A percentile compares a stretch with the other conserved stretches of the same genome.
Conservation (phyloP, 35 echinoderm and acorn worm species). For the Anneissia japonica region DNA sequence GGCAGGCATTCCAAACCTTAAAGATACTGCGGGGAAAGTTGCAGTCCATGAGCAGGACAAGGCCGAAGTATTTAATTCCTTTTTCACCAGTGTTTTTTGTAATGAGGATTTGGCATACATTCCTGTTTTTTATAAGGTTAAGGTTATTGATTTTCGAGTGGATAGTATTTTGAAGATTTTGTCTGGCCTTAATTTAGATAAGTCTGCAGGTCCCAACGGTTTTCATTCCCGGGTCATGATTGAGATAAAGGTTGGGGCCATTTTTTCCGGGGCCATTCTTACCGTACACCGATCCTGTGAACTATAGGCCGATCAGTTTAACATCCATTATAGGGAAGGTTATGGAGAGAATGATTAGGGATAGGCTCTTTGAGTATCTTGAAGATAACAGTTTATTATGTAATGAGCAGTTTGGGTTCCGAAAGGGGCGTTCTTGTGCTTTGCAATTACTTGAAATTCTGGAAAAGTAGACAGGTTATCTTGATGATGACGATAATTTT, state of each 20-base stretch:
- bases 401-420: background rate
- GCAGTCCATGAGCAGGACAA: constrained; percentile 5
- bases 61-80: constrained; percentile 9
- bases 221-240: background rate
- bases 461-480: too few relatives aligned
- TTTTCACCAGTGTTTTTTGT: constrained; percentile 1
- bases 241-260: background rate
- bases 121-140: too few relatives aligned
- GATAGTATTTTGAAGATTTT: too few relatives aligned
- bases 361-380: background rate
- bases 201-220: background rate
- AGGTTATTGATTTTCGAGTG: too few relatives aligned
- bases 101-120: too few relatives aligned
- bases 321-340: background rate
- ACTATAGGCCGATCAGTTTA: constrained; percentile 14
- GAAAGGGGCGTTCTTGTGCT: background rate
- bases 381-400: background rate
- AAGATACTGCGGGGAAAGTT: background rate
- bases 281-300: background rate
- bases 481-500: too few relatives aligned
- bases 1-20: background rate
- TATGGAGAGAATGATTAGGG: background rate
- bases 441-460: too few relatives aligned
- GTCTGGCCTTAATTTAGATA: too few relatives aligned
- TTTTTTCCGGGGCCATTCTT: background rate